Conservation (phyloP, 2,797 vertebrate species). For the Pantherophis alleghaniensis region DNA sequence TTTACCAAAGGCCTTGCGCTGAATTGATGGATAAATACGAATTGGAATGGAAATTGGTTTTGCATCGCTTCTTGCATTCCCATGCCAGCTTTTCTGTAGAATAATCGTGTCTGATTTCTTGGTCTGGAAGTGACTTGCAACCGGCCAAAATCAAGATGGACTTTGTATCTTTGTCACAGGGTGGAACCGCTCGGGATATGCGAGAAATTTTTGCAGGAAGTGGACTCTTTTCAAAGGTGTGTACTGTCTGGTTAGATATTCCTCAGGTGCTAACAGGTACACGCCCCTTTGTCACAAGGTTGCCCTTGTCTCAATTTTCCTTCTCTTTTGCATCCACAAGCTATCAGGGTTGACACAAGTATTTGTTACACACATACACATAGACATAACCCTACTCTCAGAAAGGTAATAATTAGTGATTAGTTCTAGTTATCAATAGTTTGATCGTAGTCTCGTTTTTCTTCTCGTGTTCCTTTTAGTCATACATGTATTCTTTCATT, state of each 20-base stretch:
- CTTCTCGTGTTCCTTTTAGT: not conserved
- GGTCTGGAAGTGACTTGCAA: not conserved
- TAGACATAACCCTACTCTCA: not conserved
- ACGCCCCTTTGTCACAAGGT: not conserved
- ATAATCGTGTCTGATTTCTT: not conserved
- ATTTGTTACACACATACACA: no score
- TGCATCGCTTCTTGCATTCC: not conserved
- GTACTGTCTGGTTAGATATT: not conserved
- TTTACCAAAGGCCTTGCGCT: not conserved
- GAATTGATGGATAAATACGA: no score
- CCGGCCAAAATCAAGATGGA: not conserved
- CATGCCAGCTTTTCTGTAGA: not conserved
- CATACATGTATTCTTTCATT: not conserved
- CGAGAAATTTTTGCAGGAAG: constrained; percentile 93
- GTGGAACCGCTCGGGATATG: constrained; percentile 86
- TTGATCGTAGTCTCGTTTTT: not conserved
- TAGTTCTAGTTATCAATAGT: not conserved
- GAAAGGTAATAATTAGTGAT: not conserved
- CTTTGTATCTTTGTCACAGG: constrained; percentile 65
- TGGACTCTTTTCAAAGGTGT: constrained; percentile 93
- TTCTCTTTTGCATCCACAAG: not conserved
- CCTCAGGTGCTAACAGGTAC: not conserved
- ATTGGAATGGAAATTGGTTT: not conserved
- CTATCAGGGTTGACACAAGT: no score
- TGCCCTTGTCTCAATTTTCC: not conserved